These are phyloP conservation scores for Tragelaphus strepsiceros DNA, from an alignment of 2,113 vertebrate genomes.

Conservation along the genomic window DNA sequence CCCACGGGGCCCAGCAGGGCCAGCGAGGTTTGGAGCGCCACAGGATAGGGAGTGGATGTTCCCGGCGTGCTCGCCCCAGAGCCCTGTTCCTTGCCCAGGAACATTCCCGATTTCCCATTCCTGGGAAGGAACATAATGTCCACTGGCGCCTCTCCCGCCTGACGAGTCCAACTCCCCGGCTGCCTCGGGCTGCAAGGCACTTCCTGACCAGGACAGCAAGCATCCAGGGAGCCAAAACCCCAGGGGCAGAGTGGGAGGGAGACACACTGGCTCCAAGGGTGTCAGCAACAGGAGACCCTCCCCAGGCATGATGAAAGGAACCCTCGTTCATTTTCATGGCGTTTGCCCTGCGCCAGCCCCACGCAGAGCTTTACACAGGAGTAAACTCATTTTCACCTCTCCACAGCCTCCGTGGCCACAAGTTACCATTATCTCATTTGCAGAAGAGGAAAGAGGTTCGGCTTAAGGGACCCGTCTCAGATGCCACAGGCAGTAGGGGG, in stretches of 20 bases:
- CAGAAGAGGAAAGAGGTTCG: neutral
- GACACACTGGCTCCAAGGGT: neutral
- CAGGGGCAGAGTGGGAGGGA: conserved; percentile 8
- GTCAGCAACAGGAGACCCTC: neutral
- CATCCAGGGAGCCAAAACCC: neutral
- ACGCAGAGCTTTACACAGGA: neutral
- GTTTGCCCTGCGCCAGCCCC: rapidly evolving
- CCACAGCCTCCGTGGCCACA: rapidly evolving
- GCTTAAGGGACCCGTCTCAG: neutral
- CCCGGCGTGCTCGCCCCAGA: neutral
- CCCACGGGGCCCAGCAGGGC: neutral
- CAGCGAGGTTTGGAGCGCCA: rapidly evolving
- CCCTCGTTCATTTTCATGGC: neutral
- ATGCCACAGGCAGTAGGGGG: neutral
- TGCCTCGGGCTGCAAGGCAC: neutral
- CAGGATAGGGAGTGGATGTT: neutral
- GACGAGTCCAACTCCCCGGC: neutral
- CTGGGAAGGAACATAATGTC: conserved; percentile 36
- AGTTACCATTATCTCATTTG: neutral
- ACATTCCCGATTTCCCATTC: conserved; percentile 1
- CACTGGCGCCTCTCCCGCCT: neutral
- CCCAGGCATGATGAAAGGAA: neutral
- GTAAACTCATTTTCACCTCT: neutral
- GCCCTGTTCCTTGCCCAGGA: conserved; percentile 13
- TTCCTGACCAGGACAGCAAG: conserved; percentile 5